Percentiles rank a stretch among this genome's conserved stretches.
These are phyloP conservation scores for Drosophila malerkotliana DNA, from an alignment of 1,140 invertebrate species.

Conservation along the genomic window DNA sequence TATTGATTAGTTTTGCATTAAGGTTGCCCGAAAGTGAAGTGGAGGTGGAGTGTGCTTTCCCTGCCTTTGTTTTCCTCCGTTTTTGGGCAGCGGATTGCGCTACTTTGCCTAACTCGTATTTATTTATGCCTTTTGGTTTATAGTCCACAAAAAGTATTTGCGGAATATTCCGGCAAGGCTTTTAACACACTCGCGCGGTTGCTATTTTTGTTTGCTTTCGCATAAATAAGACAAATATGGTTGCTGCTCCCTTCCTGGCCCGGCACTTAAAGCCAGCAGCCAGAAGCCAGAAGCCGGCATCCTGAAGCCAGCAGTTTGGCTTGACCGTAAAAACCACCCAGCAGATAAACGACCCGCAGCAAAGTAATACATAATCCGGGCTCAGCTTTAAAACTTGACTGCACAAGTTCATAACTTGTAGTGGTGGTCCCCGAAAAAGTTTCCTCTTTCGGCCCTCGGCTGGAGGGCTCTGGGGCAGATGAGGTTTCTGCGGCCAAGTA, in stretches of 20 bases:
- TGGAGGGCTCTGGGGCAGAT: not conserved
- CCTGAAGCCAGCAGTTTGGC: conserved; percentile 6
- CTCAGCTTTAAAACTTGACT: conserved; percentile 80
- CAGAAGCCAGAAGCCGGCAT: not conserved
- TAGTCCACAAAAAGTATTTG: conserved; percentile 34
- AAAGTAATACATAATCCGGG: conserved; percentile 79
- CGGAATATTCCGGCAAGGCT: conserved; percentile 56
- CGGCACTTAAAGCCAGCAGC: not conserved
- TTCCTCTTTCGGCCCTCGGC: conserved; percentile 15
- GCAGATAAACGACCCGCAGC: conserved; percentile 54
- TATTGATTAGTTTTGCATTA: conserved; percentile 75
- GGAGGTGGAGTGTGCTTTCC: conserved; percentile 22
- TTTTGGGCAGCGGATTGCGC: conserved; percentile 64
- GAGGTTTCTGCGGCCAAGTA: conserved; percentile 15
- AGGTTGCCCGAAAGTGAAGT: conserved; percentile 49
- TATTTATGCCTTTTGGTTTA: conserved; percentile 38
- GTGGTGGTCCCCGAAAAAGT: conserved; percentile 48
- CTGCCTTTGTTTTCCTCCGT: conserved; percentile 38
- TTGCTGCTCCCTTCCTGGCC: conserved; percentile 11
- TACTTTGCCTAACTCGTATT: conserved; percentile 43
- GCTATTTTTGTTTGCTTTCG: conserved; percentile 58
- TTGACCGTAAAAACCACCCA: conserved; percentile 61
- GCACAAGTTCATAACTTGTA: conserved; percentile 76
- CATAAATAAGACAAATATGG: conserved; percentile 74
- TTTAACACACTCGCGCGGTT: conserved; percentile 63